Conservation (phyloP, 2,888 invertebrate genomes). For the Thereva unica region DNA sequence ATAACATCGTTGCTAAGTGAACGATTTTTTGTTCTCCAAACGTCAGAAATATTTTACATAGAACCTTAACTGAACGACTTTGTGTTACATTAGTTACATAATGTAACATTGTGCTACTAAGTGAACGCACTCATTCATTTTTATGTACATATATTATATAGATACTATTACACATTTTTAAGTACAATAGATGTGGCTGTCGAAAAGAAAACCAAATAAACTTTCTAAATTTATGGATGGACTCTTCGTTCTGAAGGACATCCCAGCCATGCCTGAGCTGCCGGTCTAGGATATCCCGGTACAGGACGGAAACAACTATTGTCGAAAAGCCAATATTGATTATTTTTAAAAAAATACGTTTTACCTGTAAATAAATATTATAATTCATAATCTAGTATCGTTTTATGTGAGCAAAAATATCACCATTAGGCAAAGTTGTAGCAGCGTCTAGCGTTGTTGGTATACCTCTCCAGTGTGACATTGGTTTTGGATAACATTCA, state of each 20-base stretch:
- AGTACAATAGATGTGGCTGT: not conserved
- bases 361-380: slow-evolving; percentile 60
- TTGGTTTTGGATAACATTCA: slow-evolving; percentile 69
- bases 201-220: slow-evolving; percentile 12
- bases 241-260: slow-evolving; percentile 60
- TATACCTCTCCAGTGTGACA: slow-evolving; percentile 71
- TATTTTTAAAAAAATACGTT: slow-evolving; percentile 78
- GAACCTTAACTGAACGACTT: too few species aligned
- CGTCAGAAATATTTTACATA: too few species aligned
- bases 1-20: too few species aligned
- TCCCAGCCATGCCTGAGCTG: slow-evolving; percentile 70
- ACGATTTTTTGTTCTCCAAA: too few species aligned
- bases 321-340: slow-evolving; percentile 76
- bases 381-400: slow-evolving; percentile 9
- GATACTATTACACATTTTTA: slow-evolving; percentile 60
- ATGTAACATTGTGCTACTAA: too few species aligned
- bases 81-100: too few species aligned
- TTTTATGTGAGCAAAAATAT: slow-evolving; percentile 36
- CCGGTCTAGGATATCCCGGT: slow-evolving; percentile 67
- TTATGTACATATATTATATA: too few species aligned
- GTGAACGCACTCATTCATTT: too few species aligned
- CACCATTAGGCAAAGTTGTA: slow-evolving; percentile 72
- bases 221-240: slow-evolving; percentile 26
- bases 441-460: slow-evolving; percentile 77
- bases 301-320: slow-evolving; percentile 65